phyloP scores from a whole-genome alignment of 2,888 invertebrate genomes.

The Patella pellucida region DNA sequence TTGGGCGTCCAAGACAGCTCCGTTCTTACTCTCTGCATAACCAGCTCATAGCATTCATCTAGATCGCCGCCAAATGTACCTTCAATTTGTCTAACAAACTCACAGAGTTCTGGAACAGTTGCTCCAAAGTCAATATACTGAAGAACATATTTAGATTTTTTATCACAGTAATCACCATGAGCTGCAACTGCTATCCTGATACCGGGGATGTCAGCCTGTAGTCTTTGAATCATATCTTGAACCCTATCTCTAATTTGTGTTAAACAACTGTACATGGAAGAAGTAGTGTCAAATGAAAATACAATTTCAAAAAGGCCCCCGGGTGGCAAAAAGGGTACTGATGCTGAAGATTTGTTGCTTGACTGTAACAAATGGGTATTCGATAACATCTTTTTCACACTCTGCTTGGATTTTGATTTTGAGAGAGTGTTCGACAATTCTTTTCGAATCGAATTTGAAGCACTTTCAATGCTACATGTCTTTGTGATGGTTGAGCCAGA shows the following conservation, averaged over 20 bases:
- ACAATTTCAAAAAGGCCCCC: slow-evolving; percentile 51
- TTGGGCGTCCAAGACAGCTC: no score
- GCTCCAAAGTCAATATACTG: background rate
- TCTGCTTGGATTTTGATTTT: no score
- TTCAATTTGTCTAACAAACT: slow-evolving; percentile 40
- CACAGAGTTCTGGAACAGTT: background rate
- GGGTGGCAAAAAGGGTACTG: slow-evolving; percentile 16
- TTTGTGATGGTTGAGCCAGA: no score
- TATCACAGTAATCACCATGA: slow-evolving; percentile 67
- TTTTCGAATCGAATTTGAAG: no score
- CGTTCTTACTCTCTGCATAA: no score
- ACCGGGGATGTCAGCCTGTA: slow-evolving; percentile 63
- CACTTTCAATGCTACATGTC: no score
- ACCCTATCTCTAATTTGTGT: slow-evolving; percentile 51
- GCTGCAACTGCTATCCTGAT: slow-evolving; percentile 64
- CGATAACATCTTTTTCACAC: no score
- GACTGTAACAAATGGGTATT: no score
- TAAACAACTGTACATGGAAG: slow-evolving; percentile 57
- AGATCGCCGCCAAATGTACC: background rate
- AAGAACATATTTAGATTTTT: background rate
- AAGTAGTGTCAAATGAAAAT: slow-evolving; percentile 65
- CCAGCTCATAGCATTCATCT: no score
- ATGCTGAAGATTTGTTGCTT: no score
- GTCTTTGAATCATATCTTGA: slow-evolving; percentile 60
- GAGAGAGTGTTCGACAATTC: no score